phyloP scores from a whole-genome alignment of 2,113 vertebrate genomes.

The Ploceus nigricollis region DNA sequence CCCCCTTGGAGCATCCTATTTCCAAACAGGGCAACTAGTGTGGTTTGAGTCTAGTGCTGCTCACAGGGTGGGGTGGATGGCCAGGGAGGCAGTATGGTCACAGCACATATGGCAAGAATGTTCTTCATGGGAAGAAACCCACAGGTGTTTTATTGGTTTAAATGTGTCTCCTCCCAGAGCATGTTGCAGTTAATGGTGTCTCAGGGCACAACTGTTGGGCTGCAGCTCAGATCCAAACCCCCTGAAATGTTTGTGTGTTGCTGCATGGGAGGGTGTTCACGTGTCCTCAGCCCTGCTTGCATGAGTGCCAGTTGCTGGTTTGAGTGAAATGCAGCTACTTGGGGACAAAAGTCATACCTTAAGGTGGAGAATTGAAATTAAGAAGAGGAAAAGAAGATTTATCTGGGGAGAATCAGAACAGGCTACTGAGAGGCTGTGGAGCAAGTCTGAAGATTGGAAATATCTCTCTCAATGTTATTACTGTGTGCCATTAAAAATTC shows the following conservation, averaged over 20 bases:
- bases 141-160: not conserved
- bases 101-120: not conserved
- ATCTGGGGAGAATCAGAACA: conserved; percentile 74
- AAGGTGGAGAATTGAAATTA: not conserved
- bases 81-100: rapidly evolving
- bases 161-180: not conserved
- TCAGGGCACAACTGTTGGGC: not conserved
- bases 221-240: not conserved
- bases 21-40: not conserved
- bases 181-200: not conserved
- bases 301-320: rapidly evolving
- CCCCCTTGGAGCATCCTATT: rapidly evolving
- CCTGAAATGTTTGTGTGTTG: rapidly evolving
- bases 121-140: not conserved
- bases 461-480: conserved; percentile 78
- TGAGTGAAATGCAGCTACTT: not conserved
- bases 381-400: not conserved
- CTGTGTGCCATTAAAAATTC: conserved; percentile 79
- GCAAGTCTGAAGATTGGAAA: conserved; percentile 77
- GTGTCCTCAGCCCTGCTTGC: not conserved
- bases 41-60: not conserved
- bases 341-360: not conserved
- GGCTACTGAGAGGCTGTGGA: conserved; percentile 60
- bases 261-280: not conserved
- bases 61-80: not conserved